Evolutionary conservation across 1,140 invertebrate species (phyloP), one percentile per base, ranked within the genome.

Genomic region (Aricia agestis): DNA sequence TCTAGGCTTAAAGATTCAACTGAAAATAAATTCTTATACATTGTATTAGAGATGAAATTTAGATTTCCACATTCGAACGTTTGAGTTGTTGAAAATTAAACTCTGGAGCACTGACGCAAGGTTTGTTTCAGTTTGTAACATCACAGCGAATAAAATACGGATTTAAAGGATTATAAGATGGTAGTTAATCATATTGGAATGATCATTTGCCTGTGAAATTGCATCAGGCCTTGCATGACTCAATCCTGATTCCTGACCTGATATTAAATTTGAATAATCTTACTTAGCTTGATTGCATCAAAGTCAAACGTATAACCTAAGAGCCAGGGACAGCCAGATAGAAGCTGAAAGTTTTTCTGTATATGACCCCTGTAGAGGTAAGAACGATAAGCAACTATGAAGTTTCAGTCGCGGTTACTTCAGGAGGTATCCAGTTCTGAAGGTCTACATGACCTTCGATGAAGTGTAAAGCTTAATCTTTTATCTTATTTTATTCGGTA

Each of bases 81-180:
- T n/a, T 17, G 9, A 15, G 10, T 13, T 52, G 45, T 18, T 19
- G 7, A 17, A 59, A 59, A 59, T 59, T 19, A 18, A 10, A 17
- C 17, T 59, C 18, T 59, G 15, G 6, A 15, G 58, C 58, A 17
- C 6, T 6, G 6, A n/a, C 5, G 6, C 19, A 59, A 59, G 17
- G 58, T 59, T 9, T 6, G n/a, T 59, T 17, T 9, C 7, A 59
- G 58, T 6, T 59, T 18, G 58, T 10, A 59, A n/a, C 15, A 18
- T n/a, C 15, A 17, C 6, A 11, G n/a, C 6, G 7, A 17, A 59
- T 59, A 59, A 59, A 59, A n/a, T 59, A 59, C 17, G 58, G 58
- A 18, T 17, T 59, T 59, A 59, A 59, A 59, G 58, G 58, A 59
- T 59, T 59, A 59, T 59, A 59, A 19, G 58, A 59, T 59, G n/a